These are phyloP conservation scores for Etheostoma perlongum DNA, from an alignment of 2,797 vertebrate genomes.

Conservation along the genomic window DNA sequence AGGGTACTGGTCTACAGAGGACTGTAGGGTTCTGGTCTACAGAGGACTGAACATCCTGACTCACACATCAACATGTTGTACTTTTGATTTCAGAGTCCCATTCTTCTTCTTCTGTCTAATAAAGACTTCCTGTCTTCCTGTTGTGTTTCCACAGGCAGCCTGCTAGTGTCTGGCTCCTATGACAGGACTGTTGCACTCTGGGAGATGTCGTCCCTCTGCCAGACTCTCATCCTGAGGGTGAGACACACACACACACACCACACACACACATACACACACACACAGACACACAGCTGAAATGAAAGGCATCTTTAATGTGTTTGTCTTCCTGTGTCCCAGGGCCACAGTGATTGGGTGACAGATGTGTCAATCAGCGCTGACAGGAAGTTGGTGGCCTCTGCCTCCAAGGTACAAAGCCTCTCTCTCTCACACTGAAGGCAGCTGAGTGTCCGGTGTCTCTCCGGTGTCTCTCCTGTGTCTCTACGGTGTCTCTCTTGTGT, in stretches of 20 bases:
- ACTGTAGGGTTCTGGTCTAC: too few relatives aligned
- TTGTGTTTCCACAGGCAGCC: slow-evolving; percentile 1
- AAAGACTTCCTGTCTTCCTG: neutral
- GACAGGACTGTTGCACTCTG: slow-evolving; percentile 60
- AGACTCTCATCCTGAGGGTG: slow-evolving; percentile 52
- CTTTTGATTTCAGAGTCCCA: too few relatives aligned
- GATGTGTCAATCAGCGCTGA: slow-evolving; percentile 82
- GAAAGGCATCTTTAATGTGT: too few relatives aligned
- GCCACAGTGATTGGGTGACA: slow-evolving; percentile 87
- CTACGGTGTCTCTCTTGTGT: too few relatives aligned
- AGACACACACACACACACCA: neutral
- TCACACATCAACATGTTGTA: too few relatives aligned
- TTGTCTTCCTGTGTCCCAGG: slow-evolving; percentile 66
- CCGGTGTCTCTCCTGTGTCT: too few relatives aligned
- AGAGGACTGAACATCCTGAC: too few relatives aligned
- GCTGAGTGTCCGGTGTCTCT: neutral
- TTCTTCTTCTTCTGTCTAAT: too few relatives aligned
- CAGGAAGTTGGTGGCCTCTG: slow-evolving; percentile 83
- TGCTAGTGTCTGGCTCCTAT: slow-evolving; percentile 58
- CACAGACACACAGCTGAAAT: too few relatives aligned
- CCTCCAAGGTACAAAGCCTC: slow-evolving; percentile 81
- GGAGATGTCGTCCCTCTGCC: slow-evolving; percentile 39
- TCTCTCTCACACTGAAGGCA: too few relatives aligned
- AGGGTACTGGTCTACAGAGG: too few relatives aligned
- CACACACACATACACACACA: too few relatives aligned